These are phyloP conservation scores for Neopipo cinnamomea DNA, from an alignment of 2,113 vertebrate species.

Conservation along the genomic window DNA sequence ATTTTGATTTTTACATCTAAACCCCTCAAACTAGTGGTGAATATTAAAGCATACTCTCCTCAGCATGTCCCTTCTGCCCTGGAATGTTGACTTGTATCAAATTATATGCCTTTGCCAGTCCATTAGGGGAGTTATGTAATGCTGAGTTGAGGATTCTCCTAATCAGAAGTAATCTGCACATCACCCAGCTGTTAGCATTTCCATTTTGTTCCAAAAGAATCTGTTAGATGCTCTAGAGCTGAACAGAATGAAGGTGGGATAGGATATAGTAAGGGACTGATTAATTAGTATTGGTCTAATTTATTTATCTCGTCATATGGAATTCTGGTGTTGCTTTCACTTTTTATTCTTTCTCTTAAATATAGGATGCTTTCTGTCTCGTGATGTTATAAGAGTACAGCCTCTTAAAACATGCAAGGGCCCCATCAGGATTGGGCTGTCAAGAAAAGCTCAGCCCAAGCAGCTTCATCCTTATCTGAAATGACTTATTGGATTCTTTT, in stretches of 20 bases:
- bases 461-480: slow-evolving; percentile 86
- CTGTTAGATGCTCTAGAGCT: not conserved
- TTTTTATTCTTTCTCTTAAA: slow-evolving; percentile 17
- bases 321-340: not conserved
- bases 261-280: not conserved
- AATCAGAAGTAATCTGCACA: not conserved
- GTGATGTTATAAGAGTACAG: slow-evolving; percentile 76
- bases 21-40: not conserved
- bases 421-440: slow-evolving; percentile 89
- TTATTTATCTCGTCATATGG: not conserved
- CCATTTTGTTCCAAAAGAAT: not conserved
- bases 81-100: not conserved
- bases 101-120: not conserved
- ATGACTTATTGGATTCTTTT: slow-evolving; percentile 42
- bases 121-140: not conserved
- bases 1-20: not conserved
- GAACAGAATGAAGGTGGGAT: not conserved
- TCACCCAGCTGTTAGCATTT: not conserved
- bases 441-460: slow-evolving; percentile 84
- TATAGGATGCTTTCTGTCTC: slow-evolving; percentile 71
- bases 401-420: slow-evolving; percentile 87
- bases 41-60: not conserved
- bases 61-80: not conserved
- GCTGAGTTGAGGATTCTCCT: not conserved
- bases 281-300: not conserved